phyloP scores from a whole-genome alignment of 1,140 invertebrate genomes.

The Ceratosolen solmsi region DNA sequence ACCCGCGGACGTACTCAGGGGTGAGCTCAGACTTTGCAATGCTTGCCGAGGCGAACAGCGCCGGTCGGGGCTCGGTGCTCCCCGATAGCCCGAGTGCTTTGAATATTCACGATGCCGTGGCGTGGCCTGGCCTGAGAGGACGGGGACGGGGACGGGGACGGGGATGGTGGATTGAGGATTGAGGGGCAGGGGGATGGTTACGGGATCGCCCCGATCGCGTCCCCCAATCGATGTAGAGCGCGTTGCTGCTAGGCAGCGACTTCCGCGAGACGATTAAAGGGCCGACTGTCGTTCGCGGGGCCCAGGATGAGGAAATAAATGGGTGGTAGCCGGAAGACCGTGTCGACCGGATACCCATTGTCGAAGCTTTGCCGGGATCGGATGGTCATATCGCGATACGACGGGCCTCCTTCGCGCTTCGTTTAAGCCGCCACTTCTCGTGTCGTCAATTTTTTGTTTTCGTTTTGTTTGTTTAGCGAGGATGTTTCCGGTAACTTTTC shows the following conservation, averaged over 20 bases:
- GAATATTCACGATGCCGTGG: too few relatives aligned
- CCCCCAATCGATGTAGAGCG: not conserved
- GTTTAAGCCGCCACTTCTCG: not conserved
- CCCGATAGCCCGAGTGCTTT: too few relatives aligned
- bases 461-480: too few relatives aligned
- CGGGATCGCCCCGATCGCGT: not conserved
- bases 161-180: too few relatives aligned
- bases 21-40: too few relatives aligned
- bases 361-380: not conserved
- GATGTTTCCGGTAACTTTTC: too few relatives aligned
- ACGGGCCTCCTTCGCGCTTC: not conserved
- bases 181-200: too few relatives aligned
- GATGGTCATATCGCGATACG: not conserved
- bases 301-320: not conserved
- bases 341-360: not conserved
- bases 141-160: too few relatives aligned
- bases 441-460: not conserved
- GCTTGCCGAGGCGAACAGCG: not conserved
- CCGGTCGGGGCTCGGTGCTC: too few relatives aligned
- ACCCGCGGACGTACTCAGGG: constrained; percentile 89
- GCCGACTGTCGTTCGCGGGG: too few relatives aligned
- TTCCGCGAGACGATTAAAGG: not conserved
- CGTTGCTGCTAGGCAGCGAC: too few relatives aligned
- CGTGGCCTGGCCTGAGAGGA: too few relatives aligned
- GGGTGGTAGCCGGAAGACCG: not conserved